Conservation (phyloP, 2,113 vertebrate species). For the Hiodon alosoides region DNA sequence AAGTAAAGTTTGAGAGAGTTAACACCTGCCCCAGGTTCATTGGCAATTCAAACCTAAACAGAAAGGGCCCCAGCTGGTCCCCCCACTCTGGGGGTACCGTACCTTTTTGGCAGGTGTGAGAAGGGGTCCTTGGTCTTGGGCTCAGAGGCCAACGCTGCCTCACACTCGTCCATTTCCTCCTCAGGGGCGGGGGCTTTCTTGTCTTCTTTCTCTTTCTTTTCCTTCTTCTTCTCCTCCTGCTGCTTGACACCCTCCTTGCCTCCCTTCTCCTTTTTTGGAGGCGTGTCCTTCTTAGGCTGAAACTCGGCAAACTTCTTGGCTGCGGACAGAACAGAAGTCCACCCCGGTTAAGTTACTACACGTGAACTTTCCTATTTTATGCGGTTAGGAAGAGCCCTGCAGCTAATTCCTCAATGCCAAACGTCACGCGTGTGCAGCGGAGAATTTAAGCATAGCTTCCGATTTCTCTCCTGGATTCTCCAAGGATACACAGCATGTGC, state of each 20-base stretch:
- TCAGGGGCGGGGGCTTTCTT: slow-evolving; percentile 63
- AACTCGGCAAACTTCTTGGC: slow-evolving; percentile 86
- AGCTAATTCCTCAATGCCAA: neutral
- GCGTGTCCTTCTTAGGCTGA: slow-evolving; percentile 79
- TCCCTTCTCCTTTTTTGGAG: slow-evolving; percentile 76
- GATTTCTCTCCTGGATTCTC: too few species aligned
- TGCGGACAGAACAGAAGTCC: slow-evolving; percentile 32
- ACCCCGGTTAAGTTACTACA: too few species aligned
- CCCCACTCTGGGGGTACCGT: slow-evolving; percentile 2
- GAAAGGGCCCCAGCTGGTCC: too few species aligned
- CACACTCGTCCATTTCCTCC: slow-evolving; percentile 81
- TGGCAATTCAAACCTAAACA: too few species aligned
- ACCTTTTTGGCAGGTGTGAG: slow-evolving; percentile 83
- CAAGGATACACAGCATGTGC: too few species aligned
- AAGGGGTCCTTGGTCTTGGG: slow-evolving; percentile 89
- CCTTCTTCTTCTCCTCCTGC: slow-evolving; percentile 64
- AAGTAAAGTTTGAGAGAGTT: neutral
- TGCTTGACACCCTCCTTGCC: slow-evolving; percentile 62
- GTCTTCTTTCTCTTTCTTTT: slow-evolving; percentile 78
- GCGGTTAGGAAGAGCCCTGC: neutral
- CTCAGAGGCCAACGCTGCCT: slow-evolving; percentile 76
- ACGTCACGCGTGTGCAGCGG: too few species aligned
- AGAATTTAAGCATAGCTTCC: too few species aligned
- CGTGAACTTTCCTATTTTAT: too few species aligned
- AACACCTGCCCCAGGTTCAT: neutral